phyloP scores from a whole-genome alignment of 2,888 invertebrate species.

The Osmoderma eremita region DNA sequence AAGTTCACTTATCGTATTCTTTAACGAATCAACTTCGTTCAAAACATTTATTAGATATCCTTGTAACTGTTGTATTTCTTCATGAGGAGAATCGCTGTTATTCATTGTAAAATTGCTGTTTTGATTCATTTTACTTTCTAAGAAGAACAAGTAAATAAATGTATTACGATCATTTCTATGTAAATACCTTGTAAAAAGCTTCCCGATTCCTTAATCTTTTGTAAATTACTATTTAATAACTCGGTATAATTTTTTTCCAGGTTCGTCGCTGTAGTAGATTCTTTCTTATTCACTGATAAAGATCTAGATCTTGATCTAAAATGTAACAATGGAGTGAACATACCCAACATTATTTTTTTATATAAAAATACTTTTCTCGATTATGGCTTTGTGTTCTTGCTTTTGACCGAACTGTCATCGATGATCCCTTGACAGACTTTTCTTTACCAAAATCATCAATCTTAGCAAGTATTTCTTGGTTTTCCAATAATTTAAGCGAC shows the following conservation, averaged over 20 bases:
- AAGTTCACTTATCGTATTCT: conserved; percentile 37
- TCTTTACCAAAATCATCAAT: neutral
- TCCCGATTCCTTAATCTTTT: conserved; percentile 30
- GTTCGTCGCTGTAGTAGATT: conserved; percentile 16
- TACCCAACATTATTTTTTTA: neutral
- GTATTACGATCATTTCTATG: neutral
- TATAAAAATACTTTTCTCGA: neutral
- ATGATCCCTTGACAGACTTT: neutral
- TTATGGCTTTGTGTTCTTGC: conserved; percentile 28
- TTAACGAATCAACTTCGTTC: conserved; percentile 38
- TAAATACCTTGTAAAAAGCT: conserved; percentile 3
- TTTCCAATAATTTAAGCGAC: conserved; percentile 23
- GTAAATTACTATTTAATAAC: conserved; percentile 30
- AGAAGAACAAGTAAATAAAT: neutral
- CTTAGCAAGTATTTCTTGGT: conserved; percentile 16
- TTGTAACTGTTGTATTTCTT: conserved; percentile 42
- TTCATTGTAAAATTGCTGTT: neutral
- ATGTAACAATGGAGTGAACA: neutral
- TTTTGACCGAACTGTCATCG: neutral
- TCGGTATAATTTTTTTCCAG: conserved; percentile 18
- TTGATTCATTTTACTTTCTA: neutral
- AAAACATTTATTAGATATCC: conserved; percentile 37
- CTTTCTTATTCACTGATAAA: neutral
- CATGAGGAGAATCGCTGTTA: conserved; percentile 35
- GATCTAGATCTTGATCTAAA: conserved; percentile 27